Evolutionary conservation across 2,797 vertebrate species (phyloP), one percentile per base, ranked within the genome.

Genomic region (Acridotheres tristis): DNA sequence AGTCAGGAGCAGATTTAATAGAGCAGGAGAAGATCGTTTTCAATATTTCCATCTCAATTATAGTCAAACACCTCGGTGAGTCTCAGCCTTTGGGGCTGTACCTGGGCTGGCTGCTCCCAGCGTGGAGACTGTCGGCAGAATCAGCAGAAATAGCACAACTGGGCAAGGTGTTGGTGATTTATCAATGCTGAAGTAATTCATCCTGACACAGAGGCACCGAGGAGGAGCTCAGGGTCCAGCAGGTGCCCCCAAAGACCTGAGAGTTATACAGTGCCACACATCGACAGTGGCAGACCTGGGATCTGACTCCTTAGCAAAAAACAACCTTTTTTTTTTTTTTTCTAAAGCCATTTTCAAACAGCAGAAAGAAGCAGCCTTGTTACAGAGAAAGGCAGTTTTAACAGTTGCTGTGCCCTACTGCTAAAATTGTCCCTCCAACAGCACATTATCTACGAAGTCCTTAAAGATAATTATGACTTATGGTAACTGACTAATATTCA

Each of bases 41-140:
- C 95, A 90, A 4, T 85, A 95, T 96, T 95, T 96, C 88, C 88
- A 71, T 91, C 94, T 94, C 95, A 96, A 91, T 96, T 95, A 95
- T 0, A 94, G 85, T 87, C 93, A 96, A 97, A 88, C 88, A 71
- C 80, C 86, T 91, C 13, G 0, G 76, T 7, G 57, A 96, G 67
- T 4, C 90, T 79, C 91, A 96, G 93, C 88, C 94, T 93, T 93
- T 93, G 84, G 90, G 93, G 88, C 79, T 79, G 67, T 87, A 67
- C 85, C 81, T 76, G 80, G 62, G 80, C 95, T 91, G 91, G 58
- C 86, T 66, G 88, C 90, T 96, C 88, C 82, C 74, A 77, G 76
- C 10, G 0, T 40, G 53, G 85, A 85, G 88, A 59, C 80, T 66
- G 42, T 50, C 15, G 2, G 91, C 91, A 94, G 88, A 87, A 91